phyloP scores from a whole-genome alignment of 2,113 vertebrate genomes.

The Oreocharis arfaki region DNA sequence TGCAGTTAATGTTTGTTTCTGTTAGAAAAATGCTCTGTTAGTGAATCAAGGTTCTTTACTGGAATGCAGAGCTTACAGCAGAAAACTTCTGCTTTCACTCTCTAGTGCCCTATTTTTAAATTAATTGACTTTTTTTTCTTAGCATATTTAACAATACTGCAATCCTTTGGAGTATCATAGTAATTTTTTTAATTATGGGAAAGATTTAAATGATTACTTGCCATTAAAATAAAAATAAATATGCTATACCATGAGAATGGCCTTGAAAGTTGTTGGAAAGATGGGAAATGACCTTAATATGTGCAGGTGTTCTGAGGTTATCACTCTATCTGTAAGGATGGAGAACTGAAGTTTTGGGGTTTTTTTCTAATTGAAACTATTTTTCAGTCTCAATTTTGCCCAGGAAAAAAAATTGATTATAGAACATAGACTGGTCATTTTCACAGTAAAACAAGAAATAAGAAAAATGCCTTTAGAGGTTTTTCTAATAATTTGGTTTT shows the following conservation, averaged over 20 bases:
- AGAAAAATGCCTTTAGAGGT: neutral
- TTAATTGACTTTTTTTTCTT: neutral
- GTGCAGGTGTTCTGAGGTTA: neutral
- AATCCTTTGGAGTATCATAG: rapidly evolving
- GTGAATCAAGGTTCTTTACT: neutral
- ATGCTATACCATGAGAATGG: rapidly evolving
- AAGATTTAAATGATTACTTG: neutral
- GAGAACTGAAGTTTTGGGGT: neutral
- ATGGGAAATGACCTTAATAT: neutral
- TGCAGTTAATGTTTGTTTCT: neutral
- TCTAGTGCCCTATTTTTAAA: neutral
- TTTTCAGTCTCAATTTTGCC: neutral
- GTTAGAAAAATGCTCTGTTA: neutral
- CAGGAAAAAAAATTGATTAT: neutral
- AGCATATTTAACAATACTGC: neutral
- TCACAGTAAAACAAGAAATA: neutral
- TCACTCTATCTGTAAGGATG: neutral
- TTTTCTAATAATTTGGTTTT: neutral
- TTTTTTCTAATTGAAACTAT: neutral
- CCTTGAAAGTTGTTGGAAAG: neutral
- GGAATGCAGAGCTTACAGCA: neutral
- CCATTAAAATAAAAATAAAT: neutral
- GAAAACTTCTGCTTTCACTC: neutral
- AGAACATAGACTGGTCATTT: neutral
- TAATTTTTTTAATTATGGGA: neutral